Conservation (phyloP, 2,888 invertebrate genomes). For the Smittia sp. region DNA sequence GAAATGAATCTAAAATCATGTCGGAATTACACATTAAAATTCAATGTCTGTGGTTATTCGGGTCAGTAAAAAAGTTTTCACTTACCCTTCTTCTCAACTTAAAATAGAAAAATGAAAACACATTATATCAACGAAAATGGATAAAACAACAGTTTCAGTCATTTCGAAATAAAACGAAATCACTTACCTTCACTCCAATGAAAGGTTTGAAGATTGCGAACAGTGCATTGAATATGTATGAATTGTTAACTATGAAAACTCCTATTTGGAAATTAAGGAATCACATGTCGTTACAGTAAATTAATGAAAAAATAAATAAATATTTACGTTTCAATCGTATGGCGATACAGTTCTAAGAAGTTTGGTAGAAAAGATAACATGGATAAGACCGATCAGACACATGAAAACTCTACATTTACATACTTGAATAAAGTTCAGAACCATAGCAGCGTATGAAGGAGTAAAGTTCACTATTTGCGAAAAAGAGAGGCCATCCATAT, state of each 20-base stretch:
- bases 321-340: no score
- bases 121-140: background rate
- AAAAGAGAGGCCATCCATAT: slow-evolving; percentile 72
- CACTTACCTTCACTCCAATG: slow-evolving; percentile 55
- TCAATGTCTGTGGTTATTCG: background rate
- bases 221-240: slow-evolving; percentile 79
- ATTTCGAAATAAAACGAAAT: background rate
- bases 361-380: no score
- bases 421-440: no score
- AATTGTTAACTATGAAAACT: slow-evolving; percentile 87
- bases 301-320: no score
- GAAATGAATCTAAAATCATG: slow-evolving; percentile 32
- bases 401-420: no score
- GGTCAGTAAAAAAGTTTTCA: no score
- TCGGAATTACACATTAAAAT: background rate
- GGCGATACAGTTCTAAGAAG: slow-evolving; percentile 83
- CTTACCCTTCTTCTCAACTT: slow-evolving; percentile 25
- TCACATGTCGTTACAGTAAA: no score
- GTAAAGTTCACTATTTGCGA: slow-evolving; percentile 74
- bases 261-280: no score
- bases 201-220: slow-evolving; percentile 87
- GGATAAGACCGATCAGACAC: no score
- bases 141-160: background rate
- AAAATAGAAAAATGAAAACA: slow-evolving; percentile 2
- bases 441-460: slow-evolving; percentile 70